These are phyloP conservation scores for Lepeophtheirus salmonis DNA, from an alignment of 1,140 invertebrate genomes.

Conservation along the genomic window DNA sequence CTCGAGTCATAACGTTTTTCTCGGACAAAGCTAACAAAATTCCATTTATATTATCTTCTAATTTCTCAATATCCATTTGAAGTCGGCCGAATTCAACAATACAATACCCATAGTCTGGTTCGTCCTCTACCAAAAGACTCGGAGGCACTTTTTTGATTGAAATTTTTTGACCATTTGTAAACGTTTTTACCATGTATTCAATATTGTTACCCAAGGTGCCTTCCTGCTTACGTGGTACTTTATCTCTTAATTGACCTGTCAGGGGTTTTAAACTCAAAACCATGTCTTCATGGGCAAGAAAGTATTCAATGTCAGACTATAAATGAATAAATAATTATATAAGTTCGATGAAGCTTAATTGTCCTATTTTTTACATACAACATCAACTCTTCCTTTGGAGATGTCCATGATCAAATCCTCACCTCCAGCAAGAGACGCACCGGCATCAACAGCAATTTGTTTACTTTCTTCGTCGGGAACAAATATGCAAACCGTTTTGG, in stretches of 20 bases:
- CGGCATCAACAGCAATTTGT: conserved; percentile 2
- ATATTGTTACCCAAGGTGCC: no score
- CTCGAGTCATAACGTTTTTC: background rate
- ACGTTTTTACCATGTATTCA: background rate
- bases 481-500: conserved; percentile 1
- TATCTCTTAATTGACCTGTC: background rate
- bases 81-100: background rate
- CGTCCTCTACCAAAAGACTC: background rate
- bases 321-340: background rate
- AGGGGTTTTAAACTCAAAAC: background rate
- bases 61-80: background rate
- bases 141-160: background rate
- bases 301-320: conserved; percentile 2
- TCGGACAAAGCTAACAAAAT: background rate
- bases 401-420: conserved; percentile 9
- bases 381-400: conserved; percentile 12
- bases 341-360: background rate
- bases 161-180: background rate
- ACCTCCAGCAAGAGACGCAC: conserved; percentile 3
- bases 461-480: conserved; percentile 3
- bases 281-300: conserved; percentile 6
- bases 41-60: background rate
- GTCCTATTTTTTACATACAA: conserved; percentile 4
- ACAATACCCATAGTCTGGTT: background rate
- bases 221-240: background rate